Conservation (phyloP, 2,888 invertebrate genomes). For the Merodon equestris region DNA sequence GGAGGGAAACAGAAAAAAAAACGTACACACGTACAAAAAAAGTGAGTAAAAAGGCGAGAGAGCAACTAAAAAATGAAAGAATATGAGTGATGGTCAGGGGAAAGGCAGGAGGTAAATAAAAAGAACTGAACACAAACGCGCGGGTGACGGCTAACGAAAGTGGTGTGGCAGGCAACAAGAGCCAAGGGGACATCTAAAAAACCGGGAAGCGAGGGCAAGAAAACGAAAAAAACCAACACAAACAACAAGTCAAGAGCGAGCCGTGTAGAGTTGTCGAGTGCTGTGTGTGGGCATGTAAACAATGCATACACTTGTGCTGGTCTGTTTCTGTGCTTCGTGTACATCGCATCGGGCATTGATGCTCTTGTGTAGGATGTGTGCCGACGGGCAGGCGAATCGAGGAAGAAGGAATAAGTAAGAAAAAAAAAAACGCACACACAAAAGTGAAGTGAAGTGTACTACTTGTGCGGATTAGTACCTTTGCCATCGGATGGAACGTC, state of each 20-base stretch:
- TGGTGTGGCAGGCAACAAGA: conserved; percentile 49
- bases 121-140: conserved; percentile 67
- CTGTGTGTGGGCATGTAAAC: conserved; percentile 47
- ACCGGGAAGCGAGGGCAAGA: conserved; percentile 61
- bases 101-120: conserved; percentile 33
- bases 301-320: conserved; percentile 69
- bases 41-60: conserved; percentile 63
- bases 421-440: conserved; percentile 42
- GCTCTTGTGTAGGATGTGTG: conserved; percentile 18
- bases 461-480: conserved; percentile 26
- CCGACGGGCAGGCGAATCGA: conserved; percentile 6
- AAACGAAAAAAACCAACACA: conserved; percentile 58
- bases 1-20: conserved; percentile 70
- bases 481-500: conserved; percentile 11
- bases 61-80: conserved; percentile 70
- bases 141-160: conserved; percentile 55
- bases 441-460: conserved; percentile 55
- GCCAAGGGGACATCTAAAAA: conserved; percentile 68
- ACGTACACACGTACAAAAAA: conserved; percentile 71
- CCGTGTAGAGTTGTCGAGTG: no score
- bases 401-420: conserved; percentile 9
- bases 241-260: conserved; percentile 51
- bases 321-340: conserved; percentile 4
- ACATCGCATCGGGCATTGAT: background rate
- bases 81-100: conserved; percentile 65